Evolutionary conservation across 2,888 invertebrate species (phyloP).

Genomic region (Miltochrista miniata): DNA sequence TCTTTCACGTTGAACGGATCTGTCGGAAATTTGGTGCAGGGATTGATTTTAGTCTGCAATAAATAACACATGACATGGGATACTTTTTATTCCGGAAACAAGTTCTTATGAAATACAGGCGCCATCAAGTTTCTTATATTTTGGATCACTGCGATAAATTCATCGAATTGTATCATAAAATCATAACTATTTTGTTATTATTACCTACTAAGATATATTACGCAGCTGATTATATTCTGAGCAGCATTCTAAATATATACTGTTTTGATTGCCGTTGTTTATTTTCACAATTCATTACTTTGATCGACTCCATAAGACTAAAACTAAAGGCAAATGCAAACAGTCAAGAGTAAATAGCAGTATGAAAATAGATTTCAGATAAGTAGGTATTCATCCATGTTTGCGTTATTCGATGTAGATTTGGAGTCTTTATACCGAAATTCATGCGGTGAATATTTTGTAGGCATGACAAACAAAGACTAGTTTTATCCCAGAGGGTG

Average conservation of each 20-base stretch:
- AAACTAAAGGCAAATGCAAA: constrained; percentile 13
- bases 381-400: not conserved
- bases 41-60: no score
- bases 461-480: not conserved
- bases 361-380: not conserved
- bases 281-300: constrained; percentile 24
- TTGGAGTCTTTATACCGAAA: constrained; percentile 3
- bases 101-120: no score
- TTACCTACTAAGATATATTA: not conserved
- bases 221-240: not conserved
- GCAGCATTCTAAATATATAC: constrained; percentile 7
- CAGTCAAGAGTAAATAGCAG: constrained; percentile 4
- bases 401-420: constrained; percentile 7
- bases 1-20: no score
- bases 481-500: no score
- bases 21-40: no score
- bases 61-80: no score
- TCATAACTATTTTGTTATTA: not conserved
- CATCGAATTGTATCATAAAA: not conserved
- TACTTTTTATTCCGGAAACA: no score
- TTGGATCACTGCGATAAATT: not conserved
- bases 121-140: not conserved
- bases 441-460: no score
- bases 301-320: constrained; percentile 14
- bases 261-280: constrained; percentile 24